Conservation (phyloP, 2,113 vertebrate species). For the Mormoops blainvillei region DNA sequence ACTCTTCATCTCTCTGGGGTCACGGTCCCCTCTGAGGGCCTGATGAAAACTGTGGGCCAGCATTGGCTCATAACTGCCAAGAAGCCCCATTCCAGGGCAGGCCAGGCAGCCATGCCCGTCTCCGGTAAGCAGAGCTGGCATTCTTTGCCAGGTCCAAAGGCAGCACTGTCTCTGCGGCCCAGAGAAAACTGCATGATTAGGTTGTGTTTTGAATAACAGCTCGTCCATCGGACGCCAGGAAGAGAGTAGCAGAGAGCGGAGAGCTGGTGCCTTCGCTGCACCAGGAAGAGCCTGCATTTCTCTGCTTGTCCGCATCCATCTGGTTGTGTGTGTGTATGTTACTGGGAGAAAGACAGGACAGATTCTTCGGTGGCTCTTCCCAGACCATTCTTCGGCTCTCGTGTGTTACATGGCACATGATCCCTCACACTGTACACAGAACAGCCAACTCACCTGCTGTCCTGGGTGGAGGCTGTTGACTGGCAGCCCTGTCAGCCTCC, state of each 20-base stretch:
- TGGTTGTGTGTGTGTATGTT: not conserved
- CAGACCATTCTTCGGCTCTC: not conserved
- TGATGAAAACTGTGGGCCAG: not conserved
- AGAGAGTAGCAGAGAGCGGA: not conserved
- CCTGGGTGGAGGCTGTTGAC: not conserved
- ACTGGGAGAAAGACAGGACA: fast-evolving
- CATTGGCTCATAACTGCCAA: not conserved
- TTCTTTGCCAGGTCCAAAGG: not conserved
- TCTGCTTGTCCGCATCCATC: fast-evolving
- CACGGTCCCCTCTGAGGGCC: not conserved
- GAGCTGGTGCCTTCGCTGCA: too few relatives aligned
- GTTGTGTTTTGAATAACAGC: not conserved
- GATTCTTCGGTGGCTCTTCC: not conserved
- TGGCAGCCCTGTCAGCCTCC: fast-evolving
- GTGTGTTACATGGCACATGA: not conserved
- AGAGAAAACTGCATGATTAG: not conserved
- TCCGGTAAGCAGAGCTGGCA: not conserved
- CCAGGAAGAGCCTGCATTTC: not conserved
- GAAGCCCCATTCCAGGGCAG: not conserved
- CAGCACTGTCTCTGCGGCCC: not conserved
- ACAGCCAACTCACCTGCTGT: not conserved
- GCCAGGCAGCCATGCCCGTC: fast-evolving
- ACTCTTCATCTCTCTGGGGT: not conserved
- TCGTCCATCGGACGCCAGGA: not conserved
- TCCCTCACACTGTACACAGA: not conserved